Evolutionary conservation across 2,888 invertebrate genomes (phyloP), one percentile per base, ranked within the genome.

Genomic region (Cantharis rustica): DNA sequence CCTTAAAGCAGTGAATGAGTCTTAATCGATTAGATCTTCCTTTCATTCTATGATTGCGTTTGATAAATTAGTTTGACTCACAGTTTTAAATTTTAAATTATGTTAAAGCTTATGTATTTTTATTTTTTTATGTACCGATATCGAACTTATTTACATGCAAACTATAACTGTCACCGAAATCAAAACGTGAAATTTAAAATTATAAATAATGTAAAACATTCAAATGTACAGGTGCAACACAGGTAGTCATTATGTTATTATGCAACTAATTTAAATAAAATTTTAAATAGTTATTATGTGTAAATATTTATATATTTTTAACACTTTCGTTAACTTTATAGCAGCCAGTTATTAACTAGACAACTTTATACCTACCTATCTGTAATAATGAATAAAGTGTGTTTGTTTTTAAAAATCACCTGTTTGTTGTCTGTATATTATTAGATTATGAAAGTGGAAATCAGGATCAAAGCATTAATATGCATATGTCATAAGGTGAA

Each of bases 241-340:
- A 47, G 47, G 47, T 47, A 47, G 47, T 47, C 26, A 27, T 27
- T 27, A 47, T 47, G 47, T 47, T 47, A 47, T 66, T 66, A 23
- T 20, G 64, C 16, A 66, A 66, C 64, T 66, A 23, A 66, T 66
- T 66, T 66, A 66, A 66, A 66, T 66, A 47, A n/a, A 47, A 47
- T 47, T 47, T 47, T 47, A 47, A 47, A 47, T 47, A 47, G 47
- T 47, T 47, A 66, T 66, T 64, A 13, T 66, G 64, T 66, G 64
- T 66, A 66, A 66, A 66, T 66, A 66, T 66, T 66, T 66, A 66
- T 66, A 23, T 66, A 66, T 66, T 66, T 66, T 66, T 66, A 66
- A 66, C 64, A 66, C 64, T 66, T 66, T 66, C 23, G 23, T 47
- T 47, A 47, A 5, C 47, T n/a, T 47, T 47, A 47, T 47, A 66